A percentile compares a stretch with the other conserved stretches of the same genome.
phyloP scores from a whole-genome alignment of 2,113 vertebrate species.

The Chlamydotis undulata region DNA sequence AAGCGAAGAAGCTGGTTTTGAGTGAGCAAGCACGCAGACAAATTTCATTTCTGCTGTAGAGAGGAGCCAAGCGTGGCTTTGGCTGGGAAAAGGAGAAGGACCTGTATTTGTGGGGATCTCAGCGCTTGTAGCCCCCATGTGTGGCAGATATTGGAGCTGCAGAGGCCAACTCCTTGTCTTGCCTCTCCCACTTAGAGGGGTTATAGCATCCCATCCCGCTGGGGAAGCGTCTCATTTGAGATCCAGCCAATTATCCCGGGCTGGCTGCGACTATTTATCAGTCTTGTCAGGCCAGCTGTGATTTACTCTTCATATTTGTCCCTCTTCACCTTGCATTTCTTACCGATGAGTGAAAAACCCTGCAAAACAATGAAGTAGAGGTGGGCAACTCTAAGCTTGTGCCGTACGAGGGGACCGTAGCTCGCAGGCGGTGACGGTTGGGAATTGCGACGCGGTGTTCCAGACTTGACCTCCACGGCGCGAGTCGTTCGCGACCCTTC shows the following conservation, averaged over 20 bases:
- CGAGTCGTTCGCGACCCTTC: background rate
- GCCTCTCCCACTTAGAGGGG: background rate
- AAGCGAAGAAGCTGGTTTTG: background rate
- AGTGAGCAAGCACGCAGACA: background rate
- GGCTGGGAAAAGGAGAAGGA: background rate
- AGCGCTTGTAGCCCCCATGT: accelerated
- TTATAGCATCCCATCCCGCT: background rate
- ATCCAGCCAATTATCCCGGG: background rate
- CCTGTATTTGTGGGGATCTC: background rate
- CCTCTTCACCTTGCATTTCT: background rate
- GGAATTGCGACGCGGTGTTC: background rate
- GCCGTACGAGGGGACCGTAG: background rate
- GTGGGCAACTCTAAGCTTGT: background rate
- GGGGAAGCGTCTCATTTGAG: background rate
- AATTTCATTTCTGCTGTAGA: background rate
- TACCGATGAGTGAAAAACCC: background rate
- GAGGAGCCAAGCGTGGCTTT: accelerated
- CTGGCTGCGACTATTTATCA: background rate
- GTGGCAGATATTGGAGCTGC: background rate
- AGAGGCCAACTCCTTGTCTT: background rate
- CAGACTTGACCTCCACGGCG: background rate
- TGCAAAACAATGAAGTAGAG: background rate
- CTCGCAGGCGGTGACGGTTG: background rate
- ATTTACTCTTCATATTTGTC: slow-evolving; percentile 22
- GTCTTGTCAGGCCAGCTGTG: background rate